Evolutionary conservation across 2,888 invertebrate species (phyloP).

Genomic region (Nymphalis urticae): DNA sequence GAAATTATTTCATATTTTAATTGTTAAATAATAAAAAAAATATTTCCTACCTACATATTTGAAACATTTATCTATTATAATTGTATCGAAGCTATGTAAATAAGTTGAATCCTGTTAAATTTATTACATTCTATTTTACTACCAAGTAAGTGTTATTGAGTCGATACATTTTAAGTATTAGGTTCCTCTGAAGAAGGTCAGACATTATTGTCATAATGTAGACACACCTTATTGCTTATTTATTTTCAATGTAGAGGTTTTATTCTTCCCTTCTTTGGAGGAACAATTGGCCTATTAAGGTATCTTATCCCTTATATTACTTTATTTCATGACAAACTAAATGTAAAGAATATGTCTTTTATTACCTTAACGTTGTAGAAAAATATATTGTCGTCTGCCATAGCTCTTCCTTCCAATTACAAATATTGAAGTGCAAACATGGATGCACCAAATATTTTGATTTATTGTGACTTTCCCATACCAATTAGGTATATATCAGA

Average conservation of each 20-base stretch:
- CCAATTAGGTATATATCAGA: conserved; percentile 9
- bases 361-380: not conserved
- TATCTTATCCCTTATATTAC: conserved; percentile 26
- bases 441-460: not conserved
- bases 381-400: not conserved
- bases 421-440: not conserved
- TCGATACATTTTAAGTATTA: conserved; percentile 71
- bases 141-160: conserved; percentile 77
- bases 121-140: conserved; percentile 81
- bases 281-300: conserved; percentile 50
- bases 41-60: conserved; percentile 22
- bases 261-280: conserved; percentile 44
- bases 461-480: not conserved
- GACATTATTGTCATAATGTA: conserved; percentile 39
- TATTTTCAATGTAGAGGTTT: conserved; percentile 23
- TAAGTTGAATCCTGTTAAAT: conserved; percentile 80
- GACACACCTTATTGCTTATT: conserved; percentile 36
- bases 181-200: conserved; percentile 57
- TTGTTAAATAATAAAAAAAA: conserved; percentile 2
- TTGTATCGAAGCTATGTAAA: conserved; percentile 64
- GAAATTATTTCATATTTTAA: conserved; percentile 3
- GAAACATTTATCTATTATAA: conserved; percentile 29
- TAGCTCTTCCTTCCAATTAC: conserved; percentile 3
- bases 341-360: conserved; percentile 8
- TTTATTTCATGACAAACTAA: conserved; percentile 28